These are phyloP conservation scores for Chrysopilus asiliformis DNA, from an alignment of 2,888 invertebrate genomes.

Conservation along the genomic window DNA sequence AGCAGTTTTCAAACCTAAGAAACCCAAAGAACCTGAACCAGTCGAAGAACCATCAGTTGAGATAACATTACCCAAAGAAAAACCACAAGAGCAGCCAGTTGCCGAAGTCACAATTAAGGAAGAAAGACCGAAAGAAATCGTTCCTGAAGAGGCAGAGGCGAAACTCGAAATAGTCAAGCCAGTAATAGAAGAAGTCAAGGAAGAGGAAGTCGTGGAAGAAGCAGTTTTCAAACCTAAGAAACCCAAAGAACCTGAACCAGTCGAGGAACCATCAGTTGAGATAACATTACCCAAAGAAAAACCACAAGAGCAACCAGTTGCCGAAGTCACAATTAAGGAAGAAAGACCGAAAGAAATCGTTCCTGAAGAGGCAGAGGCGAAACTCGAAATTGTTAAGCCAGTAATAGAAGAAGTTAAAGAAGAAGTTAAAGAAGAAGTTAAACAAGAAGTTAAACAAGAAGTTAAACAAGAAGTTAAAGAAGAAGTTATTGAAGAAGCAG, in stretches of 20 bases:
- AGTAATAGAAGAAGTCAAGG: constrained; percentile 15
- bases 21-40: constrained; percentile 18
- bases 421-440: not conserved
- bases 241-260: constrained; percentile 16
- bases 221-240: constrained; percentile 27
- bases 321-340: constrained; percentile 27
- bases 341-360: constrained; percentile 22
- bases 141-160: constrained; percentile 19
- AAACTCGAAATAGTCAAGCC: constrained; percentile 20
- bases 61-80: constrained; percentile 10
- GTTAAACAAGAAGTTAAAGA: not conserved
- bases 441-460: not conserved
- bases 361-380: constrained; percentile 25
- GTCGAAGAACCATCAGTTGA: constrained; percentile 10
- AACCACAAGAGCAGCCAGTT: constrained; percentile 22
- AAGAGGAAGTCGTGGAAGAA: constrained; percentile 24
- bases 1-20: constrained; percentile 27
- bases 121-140: constrained; percentile 22
- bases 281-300: constrained; percentile 10
- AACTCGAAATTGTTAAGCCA: constrained; percentile 12
- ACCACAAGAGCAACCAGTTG: constrained; percentile 23
- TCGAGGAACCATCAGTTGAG: constrained; percentile 10
- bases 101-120: constrained; percentile 28
- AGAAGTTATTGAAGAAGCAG: constrained; percentile 11
- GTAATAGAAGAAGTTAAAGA: not conserved